A percentile compares a stretch with the other conserved stretches of the same genome.
These are phyloP conservation scores for Globia sparganii DNA, from an alignment of 2,888 invertebrate species.

Conservation along the genomic window DNA sequence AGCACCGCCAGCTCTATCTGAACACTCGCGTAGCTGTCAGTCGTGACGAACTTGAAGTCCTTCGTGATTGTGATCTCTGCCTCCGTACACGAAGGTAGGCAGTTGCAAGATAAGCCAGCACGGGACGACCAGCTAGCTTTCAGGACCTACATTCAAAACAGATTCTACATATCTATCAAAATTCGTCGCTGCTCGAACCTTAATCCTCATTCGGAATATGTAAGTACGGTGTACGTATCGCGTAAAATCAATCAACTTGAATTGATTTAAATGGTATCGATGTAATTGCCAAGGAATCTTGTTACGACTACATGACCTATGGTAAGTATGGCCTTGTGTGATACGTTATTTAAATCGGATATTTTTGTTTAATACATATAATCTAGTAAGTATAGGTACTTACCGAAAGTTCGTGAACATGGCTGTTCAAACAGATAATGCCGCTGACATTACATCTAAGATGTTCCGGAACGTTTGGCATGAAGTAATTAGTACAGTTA, in stretches of 20 bases:
- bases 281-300: conserved; percentile 9
- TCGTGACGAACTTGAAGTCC: conserved; percentile 84
- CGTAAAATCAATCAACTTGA: neutral
- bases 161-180: neutral
- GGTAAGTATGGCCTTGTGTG: neutral
- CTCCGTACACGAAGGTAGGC: conserved; percentile 94
- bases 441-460: conserved; percentile 92
- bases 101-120: conserved; percentile 92
- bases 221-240: neutral
- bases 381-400: conserved; percentile 50
- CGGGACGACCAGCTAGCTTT: conserved; percentile 88
- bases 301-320: neutral
- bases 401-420: conserved; percentile 92
- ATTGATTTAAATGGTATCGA: neutral
- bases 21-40: conserved; percentile 84
- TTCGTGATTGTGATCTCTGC: conserved; percentile 92
- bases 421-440: conserved; percentile 91
- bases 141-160: conserved; percentile 74
- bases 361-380: neutral
- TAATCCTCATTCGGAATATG: neutral
- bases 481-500: conserved; percentile 93
- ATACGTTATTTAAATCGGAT: neutral
- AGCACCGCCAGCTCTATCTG: conserved; percentile 91
- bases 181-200: neutral
- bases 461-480: conserved; percentile 91